Evolutionary conservation across 2,113 vertebrate species (phyloP), one percentile per base, ranked within the genome.

Genomic region (Tympanuchus pallidicinctus): DNA sequence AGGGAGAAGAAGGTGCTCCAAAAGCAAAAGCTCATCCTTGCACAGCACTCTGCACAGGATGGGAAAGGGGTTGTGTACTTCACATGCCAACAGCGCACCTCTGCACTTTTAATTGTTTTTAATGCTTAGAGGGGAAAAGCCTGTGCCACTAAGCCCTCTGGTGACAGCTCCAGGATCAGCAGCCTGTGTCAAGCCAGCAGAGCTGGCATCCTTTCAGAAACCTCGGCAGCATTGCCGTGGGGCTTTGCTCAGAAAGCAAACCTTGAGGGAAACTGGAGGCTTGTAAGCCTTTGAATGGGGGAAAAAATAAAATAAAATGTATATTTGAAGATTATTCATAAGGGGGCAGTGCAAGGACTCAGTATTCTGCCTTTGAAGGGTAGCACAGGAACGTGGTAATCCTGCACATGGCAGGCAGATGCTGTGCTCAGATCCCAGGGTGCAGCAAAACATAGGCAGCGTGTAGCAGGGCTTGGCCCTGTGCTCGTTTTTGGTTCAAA

Each of bases 111-210:
- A 94, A 92, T 91, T 94, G 88, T 38, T 95, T 85, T 83, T 45
- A 90, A 69, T 0, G 30, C 66, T 86, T 50, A 59, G 42, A 89
- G 72, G 63, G 50, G 67, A 75, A 80, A 82, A 79, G 80, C 16
- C 70, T 81, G 66, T 92, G 66, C 70, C 80, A 82, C 90, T 84
- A 92, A 96, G 95, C 94, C 95, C 95, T 91, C 96, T 96, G 95
- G 91, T 95, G 95, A 94, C 95, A 95, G 83, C 91, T 93, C 59
- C 2, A 2, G 95, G 96, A 96, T 77, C 90, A 90, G 86, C 96
- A 97, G 80, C 2, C 65, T 18, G 47, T 25, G 52, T 28, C 16
- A 10, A 78, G 92, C 73, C 83, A 78, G 88, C 42, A 88, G 61
- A 43, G 61, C 90, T 86, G 83, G 57, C 38, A 0, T 3, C 9